Evolutionary conservation across 1,140 invertebrate genomes (phyloP).

Genomic region (Pseudomyrmex cubaensis): DNA sequence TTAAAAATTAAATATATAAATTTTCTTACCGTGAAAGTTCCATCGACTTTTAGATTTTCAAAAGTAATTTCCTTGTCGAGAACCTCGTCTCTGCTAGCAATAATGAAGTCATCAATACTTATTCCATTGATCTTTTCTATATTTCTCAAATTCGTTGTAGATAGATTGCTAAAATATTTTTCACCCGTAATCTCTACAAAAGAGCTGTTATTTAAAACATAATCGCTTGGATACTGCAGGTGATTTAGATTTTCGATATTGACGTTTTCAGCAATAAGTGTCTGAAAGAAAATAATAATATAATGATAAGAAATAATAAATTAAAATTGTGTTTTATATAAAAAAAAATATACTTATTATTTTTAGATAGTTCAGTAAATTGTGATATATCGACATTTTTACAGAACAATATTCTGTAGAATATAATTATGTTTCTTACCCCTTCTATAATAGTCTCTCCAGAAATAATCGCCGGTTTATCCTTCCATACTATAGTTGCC

Average conservation of each 20-base stretch:
- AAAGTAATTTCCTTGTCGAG: constrained; percentile 73
- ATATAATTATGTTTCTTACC: constrained; percentile 57
- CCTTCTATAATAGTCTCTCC: constrained; percentile 70
- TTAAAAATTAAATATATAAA: neutral
- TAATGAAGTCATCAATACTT: constrained; percentile 73
- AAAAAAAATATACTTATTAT: neutral
- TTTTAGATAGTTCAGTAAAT: neutral
- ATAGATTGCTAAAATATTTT: constrained; percentile 73
- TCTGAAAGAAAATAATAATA: constrained; percentile 60
- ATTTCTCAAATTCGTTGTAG: constrained; percentile 22
- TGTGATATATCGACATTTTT: neutral
- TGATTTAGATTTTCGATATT: constrained; percentile 67
- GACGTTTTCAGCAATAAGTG: constrained; percentile 59
- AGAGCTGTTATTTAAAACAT: constrained; percentile 52
- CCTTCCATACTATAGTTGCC: constrained; percentile 74
- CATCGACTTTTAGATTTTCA: constrained; percentile 73
- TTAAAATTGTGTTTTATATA: constrained; percentile 8
- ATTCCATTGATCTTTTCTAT: constrained; percentile 73
- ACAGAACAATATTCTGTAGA: neutral
- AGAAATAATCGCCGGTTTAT: constrained; percentile 65
- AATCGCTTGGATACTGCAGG: constrained; percentile 74
- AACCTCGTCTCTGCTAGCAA: constrained; percentile 62
- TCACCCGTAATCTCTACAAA: constrained; percentile 52
- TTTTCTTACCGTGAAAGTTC: constrained; percentile 36
- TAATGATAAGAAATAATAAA: no score